Conservation (phyloP, 2,113 vertebrate genomes). For the Alexandromys fortis region DNA sequence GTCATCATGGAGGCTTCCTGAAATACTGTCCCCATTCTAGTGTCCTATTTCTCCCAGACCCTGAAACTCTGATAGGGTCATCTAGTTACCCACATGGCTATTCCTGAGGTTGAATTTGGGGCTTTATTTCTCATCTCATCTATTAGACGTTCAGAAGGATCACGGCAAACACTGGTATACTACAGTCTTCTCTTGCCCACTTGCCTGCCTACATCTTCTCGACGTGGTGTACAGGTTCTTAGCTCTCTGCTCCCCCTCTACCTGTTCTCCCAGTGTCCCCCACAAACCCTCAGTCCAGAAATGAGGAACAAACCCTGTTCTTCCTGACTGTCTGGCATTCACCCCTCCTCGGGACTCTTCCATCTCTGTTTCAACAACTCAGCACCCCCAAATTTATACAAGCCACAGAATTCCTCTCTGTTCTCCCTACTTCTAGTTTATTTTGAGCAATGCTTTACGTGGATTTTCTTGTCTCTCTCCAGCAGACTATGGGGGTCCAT, state of each 20-base stretch:
- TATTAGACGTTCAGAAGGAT: background rate
- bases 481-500: background rate
- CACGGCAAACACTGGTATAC: background rate
- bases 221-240: background rate
- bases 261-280: background rate
- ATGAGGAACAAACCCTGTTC: background rate
- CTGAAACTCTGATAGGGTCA: background rate
- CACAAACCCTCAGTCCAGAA: background rate
- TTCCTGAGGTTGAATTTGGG: background rate
- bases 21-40: background rate
- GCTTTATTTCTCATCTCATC: slow-evolving; percentile 3
- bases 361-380: background rate
- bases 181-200: background rate
- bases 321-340: background rate
- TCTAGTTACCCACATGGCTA: background rate
- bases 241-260: background rate
- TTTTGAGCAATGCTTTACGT: background rate
- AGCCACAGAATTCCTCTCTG: background rate
- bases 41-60: background rate
- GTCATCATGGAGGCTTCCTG: background rate
- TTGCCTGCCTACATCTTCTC: background rate
- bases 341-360: background rate
- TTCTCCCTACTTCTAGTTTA: background rate
- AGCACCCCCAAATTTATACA: background rate
- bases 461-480: background rate